These are phyloP conservation scores for Pangasius macronema DNA, from an alignment of 2,797 vertebrate genomes.

Conservation along the genomic window DNA sequence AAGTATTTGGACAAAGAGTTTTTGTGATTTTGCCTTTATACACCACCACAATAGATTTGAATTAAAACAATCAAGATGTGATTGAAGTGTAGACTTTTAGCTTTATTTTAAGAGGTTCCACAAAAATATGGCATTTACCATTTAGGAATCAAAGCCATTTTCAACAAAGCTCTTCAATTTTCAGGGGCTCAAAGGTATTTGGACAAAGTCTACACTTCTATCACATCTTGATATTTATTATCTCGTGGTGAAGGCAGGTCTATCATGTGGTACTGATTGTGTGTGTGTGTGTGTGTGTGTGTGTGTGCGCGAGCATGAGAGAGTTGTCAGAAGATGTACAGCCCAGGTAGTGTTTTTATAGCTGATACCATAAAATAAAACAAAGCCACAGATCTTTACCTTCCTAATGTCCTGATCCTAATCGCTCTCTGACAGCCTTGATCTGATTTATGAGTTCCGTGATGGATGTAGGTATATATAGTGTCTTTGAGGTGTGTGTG, in stretches of 20 bases:
- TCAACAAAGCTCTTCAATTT: too few species aligned
- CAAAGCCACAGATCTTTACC: background rate
- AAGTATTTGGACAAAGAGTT: too few species aligned
- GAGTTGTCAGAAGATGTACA: background rate
- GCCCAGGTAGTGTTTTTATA: background rate
- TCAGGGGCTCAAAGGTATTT: too few species aligned
- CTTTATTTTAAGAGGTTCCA: too few species aligned
- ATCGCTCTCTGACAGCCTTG: background rate
- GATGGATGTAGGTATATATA: background rate
- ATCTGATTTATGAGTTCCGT: background rate
- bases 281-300: background rate
- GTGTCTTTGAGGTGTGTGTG: background rate
- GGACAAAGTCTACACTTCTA: too few species aligned
- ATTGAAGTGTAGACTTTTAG: too few species aligned
- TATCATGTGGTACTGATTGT: background rate
- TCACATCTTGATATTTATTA: too few species aligned
- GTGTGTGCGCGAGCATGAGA: background rate
- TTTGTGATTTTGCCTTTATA: too few species aligned
- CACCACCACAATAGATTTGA: too few species aligned
- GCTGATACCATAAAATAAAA: background rate
- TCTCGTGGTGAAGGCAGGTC: background rate
- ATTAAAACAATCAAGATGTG: too few species aligned
- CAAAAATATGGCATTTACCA: too few species aligned
- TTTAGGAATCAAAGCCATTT: too few species aligned
- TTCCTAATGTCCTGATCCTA: background rate